Conservation (phyloP, 2,888 invertebrate genomes). For the Drosophila aldrichi region DNA sequence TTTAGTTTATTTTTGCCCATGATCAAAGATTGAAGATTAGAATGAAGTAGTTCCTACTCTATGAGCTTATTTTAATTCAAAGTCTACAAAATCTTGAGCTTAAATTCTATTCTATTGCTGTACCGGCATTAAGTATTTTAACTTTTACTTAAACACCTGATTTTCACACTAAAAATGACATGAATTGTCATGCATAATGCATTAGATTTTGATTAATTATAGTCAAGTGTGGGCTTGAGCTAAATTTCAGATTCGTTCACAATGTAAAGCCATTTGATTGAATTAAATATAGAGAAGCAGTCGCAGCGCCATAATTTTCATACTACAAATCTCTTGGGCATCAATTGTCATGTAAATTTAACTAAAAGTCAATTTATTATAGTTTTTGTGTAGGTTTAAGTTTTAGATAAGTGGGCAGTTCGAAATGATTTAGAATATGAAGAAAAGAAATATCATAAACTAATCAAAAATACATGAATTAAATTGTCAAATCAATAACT, state of each 20-base stretch:
- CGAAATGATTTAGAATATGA: not conserved
- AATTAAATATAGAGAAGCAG: not conserved
- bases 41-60: no score
- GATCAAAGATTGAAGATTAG: no score
- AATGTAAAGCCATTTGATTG: not conserved
- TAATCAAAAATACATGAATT: not conserved
- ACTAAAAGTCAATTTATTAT: not conserved
- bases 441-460: not conserved
- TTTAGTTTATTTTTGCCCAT: not conserved
- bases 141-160: not conserved
- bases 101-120: no score
- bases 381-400: not conserved
- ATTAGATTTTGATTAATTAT: not conserved
- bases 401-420: not conserved
- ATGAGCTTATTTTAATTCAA: no score
- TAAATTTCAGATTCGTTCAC: not conserved
- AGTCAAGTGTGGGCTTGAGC: not conserved
- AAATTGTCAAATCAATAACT: not conserved
- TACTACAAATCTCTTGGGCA: not conserved
- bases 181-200: constrained; percentile 6
- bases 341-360: constrained; percentile 1
- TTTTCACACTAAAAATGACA: constrained; percentile 1
- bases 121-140: no score
- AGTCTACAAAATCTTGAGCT: no score
- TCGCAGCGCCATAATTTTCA: not conserved